These are phyloP conservation scores for Mus spretus DNA, from an alignment of 2,797 vertebrate genomes.

Conservation along the genomic window DNA sequence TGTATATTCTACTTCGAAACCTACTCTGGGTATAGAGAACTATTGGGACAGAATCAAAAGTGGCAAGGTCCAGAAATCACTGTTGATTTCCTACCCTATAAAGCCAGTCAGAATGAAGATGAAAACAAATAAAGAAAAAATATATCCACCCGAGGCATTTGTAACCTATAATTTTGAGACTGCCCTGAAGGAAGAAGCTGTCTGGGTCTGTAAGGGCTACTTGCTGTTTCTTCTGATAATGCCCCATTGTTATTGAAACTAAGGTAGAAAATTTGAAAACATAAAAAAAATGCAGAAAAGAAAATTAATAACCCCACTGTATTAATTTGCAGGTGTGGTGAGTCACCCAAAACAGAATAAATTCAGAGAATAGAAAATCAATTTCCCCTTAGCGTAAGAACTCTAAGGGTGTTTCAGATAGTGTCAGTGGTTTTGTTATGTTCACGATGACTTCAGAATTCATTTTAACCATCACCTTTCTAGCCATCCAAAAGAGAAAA, in stretches of 20 bases:
- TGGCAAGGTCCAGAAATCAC: slow-evolving; percentile 16
- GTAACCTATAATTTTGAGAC: slow-evolving; percentile 41
- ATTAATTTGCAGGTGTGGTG: slow-evolving; percentile 7
- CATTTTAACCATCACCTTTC: background rate
- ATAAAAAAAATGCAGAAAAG: slow-evolving; percentile 3
- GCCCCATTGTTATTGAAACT: slow-evolving; percentile 18
- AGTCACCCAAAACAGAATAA: background rate
- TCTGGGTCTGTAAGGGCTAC: background rate
- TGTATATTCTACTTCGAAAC: slow-evolving; percentile 21
- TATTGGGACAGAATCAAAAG: background rate
- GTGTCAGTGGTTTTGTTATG: background rate
- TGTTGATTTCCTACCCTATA: background rate
- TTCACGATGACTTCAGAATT: background rate
- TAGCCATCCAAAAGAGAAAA: background rate
- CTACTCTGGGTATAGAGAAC: slow-evolving; percentile 55
- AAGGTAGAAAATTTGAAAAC: slow-evolving; percentile 57
- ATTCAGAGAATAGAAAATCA: slow-evolving; percentile 29
- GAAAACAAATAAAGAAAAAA: slow-evolving; percentile 13
- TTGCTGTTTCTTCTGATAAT: slow-evolving; percentile 52
- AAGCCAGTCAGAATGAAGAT: slow-evolving; percentile 34
- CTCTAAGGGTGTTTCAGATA: slow-evolving; percentile 32
- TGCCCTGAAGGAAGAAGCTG: background rate
- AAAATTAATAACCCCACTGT: background rate
- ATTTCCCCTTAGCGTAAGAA: slow-evolving; percentile 9
- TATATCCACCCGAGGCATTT: slow-evolving; percentile 2